These are phyloP conservation scores for Cantharis nigra DNA, from an alignment of 2,888 invertebrate species.

Conservation along the genomic window DNA sequence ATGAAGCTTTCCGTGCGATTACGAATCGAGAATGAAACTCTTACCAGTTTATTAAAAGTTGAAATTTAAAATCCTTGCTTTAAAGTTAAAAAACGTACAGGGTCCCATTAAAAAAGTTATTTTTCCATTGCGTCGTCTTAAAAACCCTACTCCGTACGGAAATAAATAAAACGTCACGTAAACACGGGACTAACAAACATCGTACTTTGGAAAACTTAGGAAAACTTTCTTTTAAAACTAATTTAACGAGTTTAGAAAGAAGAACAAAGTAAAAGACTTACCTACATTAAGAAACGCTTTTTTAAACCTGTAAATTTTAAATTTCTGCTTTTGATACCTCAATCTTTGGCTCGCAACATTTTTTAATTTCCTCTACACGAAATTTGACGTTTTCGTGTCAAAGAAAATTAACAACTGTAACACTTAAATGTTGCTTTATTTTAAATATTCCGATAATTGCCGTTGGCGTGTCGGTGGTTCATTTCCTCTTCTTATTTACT, in stretches of 20 bases:
- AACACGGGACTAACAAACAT: conserved; percentile 17
- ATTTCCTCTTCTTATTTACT: neutral
- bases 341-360: neutral
- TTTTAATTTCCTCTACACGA: neutral
- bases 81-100: conserved; percentile 4
- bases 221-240: conserved; percentile 19
- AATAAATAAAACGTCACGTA: conserved; percentile 19
- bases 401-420: neutral
- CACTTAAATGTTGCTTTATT: neutral
- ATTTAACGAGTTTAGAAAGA: conserved; percentile 18
- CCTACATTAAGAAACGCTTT: neutral
- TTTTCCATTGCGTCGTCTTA: conserved; percentile 6
- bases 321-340: neutral
- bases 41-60: neutral
- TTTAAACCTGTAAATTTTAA: neutral
- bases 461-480: neutral
- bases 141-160: conserved; percentile 9
- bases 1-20: neutral
- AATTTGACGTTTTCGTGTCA: neutral
- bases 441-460: neutral
- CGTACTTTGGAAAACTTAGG: conserved; percentile 16
- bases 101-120: conserved; percentile 9
- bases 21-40: neutral
- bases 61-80: neutral
- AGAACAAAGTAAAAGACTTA: neutral